These are phyloP conservation scores for Gymnorhina tibicen DNA, from an alignment of 2,113 vertebrate genomes.

Conservation along the genomic window DNA sequence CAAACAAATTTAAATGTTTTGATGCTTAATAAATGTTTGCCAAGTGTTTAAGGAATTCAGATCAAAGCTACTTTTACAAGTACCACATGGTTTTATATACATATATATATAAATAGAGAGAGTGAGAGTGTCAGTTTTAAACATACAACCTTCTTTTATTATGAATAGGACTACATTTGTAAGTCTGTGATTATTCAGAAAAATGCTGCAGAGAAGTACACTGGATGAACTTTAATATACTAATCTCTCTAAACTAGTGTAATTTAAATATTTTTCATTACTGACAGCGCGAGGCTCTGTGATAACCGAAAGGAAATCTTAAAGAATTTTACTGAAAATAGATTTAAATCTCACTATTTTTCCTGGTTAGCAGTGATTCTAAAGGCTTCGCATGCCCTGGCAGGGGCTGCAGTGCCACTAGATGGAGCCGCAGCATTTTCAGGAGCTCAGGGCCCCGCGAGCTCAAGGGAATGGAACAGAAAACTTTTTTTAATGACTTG, in stretches of 20 bases:
- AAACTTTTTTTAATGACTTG: neutral
- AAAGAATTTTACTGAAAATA: neutral
- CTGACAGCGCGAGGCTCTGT: fast-evolving
- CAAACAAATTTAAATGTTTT: neutral
- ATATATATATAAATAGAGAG: neutral
- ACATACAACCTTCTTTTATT: neutral
- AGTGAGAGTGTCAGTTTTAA: neutral
- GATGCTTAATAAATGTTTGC: neutral
- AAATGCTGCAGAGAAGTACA: neutral
- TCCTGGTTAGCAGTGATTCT: fast-evolving
- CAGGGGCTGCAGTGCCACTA: neutral
- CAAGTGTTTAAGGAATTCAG: neutral
- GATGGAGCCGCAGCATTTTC: conserved; percentile 54
- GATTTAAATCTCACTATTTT: neutral
- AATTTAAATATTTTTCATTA: neutral
- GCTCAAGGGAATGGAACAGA: neutral
- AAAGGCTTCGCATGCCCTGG: too few species aligned
- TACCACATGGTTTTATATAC: neutral
- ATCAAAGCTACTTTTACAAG: neutral
- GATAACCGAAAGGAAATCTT: neutral
- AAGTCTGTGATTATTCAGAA: neutral
- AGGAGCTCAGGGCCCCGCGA: neutral
- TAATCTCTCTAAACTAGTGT: neutral
- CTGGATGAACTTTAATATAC: neutral
- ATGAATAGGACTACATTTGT: neutral